These are phyloP conservation scores for Cerceris rybyensis DNA, from an alignment of 2,888 invertebrate species.

Conservation along the genomic window DNA sequence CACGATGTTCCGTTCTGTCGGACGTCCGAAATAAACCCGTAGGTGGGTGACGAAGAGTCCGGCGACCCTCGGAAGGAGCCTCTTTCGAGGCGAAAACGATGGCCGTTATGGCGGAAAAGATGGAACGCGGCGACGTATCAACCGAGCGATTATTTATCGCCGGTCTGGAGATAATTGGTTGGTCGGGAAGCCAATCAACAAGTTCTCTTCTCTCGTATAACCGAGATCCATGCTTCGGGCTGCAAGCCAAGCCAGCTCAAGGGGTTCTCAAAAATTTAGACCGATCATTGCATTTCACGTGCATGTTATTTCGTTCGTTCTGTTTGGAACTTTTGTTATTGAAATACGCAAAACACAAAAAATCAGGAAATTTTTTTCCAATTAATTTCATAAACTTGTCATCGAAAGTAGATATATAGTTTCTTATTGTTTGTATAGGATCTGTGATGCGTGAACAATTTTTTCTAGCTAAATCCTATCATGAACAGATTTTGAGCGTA, in stretches of 20 bases:
- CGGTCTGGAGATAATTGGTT: conserved; percentile 50
- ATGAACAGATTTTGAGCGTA: too few species aligned
- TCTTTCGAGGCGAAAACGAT: conserved; percentile 23
- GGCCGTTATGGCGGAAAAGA: conserved; percentile 32
- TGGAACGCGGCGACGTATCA: conserved; percentile 32
- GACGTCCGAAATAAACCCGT: neutral
- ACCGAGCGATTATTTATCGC: conserved; percentile 52
- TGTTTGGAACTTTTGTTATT: neutral
- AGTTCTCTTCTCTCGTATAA: conserved; percentile 10
- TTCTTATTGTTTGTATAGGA: too few species aligned
- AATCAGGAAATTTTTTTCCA: too few species aligned
- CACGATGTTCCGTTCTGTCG: conserved; percentile 42
- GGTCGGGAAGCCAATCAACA: conserved; percentile 46
- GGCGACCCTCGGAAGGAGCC: conserved; percentile 21
- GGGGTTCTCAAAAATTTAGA: conserved; percentile 6
- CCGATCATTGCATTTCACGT: neutral
- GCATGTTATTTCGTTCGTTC: neutral
- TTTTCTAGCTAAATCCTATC: too few species aligned
- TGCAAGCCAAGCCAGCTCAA: neutral
- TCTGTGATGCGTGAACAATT: too few species aligned
- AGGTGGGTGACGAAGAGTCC: conserved; percentile 44
- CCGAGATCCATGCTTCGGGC: conserved; percentile 16
- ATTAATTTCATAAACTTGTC: too few species aligned
- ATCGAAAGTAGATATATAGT: too few species aligned
- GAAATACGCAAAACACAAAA: too few species aligned